Evolutionary conservation across 1,140 invertebrate genomes (phyloP).

Genomic region (Ceratina australensis): DNA sequence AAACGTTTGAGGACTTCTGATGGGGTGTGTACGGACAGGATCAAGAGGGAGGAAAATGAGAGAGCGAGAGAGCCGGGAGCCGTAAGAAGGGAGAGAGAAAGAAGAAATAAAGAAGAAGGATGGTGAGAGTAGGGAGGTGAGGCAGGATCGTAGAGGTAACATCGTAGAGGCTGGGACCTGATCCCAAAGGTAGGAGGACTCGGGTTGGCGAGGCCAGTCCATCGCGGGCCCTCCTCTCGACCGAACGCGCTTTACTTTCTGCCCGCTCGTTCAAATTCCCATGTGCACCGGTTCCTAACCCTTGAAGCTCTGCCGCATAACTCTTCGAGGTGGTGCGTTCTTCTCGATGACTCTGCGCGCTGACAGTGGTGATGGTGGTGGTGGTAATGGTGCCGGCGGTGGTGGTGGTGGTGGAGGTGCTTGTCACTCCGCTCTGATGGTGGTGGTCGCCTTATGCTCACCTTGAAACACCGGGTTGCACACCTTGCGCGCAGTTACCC

Average conservation of each 20-base stretch:
- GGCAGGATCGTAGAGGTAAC: constrained; percentile 75
- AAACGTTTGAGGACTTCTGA: constrained; percentile 39
- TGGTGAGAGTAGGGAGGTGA: constrained; percentile 55
- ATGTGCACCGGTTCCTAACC: constrained; percentile 55
- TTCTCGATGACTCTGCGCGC: constrained; percentile 19
- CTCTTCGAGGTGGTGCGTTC: constrained; percentile 15
- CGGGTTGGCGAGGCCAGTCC: constrained; percentile 76
- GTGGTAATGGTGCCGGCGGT: constrained; percentile 13
- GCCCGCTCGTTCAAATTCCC: constrained; percentile 74
- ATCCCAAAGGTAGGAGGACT: constrained; percentile 77
- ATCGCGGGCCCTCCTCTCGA: constrained; percentile 78
- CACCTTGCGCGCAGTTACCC: constrained; percentile 68
- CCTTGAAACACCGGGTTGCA: constrained; percentile 62
- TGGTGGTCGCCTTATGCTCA: constrained; percentile 49
- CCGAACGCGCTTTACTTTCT: constrained; percentile 75
- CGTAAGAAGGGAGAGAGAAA: constrained; percentile 41
- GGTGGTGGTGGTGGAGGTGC: constrained; percentile 35
- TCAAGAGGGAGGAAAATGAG: constrained; percentile 52
- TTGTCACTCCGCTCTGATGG: constrained; percentile 37
- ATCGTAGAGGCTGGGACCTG: constrained; percentile 77
- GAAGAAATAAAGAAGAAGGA: constrained; percentile 49
- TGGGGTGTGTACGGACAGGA: constrained; percentile 57
- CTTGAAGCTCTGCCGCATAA: constrained; percentile 56
- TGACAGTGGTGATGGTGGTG: constrained; percentile 25
- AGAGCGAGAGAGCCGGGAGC: constrained; percentile 27